These are phyloP conservation scores for Silurus asotus DNA, from an alignment of 2,113 vertebrate species.

Conservation along the genomic window DNA sequence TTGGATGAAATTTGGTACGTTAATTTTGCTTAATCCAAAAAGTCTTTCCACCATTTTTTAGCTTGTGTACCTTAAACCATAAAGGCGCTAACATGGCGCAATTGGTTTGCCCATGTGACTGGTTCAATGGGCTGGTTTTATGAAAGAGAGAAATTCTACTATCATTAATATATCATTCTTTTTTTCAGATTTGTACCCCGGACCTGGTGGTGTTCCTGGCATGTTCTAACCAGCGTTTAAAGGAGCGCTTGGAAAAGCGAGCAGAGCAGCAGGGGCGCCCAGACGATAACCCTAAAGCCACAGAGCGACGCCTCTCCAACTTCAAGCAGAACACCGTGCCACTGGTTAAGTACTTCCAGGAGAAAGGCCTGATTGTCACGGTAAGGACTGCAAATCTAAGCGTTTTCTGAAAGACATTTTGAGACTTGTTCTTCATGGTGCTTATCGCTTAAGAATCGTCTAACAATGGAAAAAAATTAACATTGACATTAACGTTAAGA, in stretches of 20 bases:
- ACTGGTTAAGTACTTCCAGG: conserved; percentile 96
- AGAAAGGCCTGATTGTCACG: conserved; percentile 90
- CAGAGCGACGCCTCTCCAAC: conserved; percentile 89
- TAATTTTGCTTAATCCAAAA: not conserved
- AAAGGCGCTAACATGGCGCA: no score
- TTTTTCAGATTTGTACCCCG: conserved; percentile 87
- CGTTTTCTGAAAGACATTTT: not conserved
- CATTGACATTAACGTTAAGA: no score
- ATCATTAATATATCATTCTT: not conserved
- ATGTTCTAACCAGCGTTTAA: conserved; percentile 88
- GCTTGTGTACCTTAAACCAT: not conserved
- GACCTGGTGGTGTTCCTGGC: conserved; percentile 96
- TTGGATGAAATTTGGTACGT: not conserved
- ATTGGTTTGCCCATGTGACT: not conserved
- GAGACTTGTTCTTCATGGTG: not conserved
- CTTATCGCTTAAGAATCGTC: not conserved
- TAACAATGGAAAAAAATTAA: no score
- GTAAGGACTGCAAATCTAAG: conserved; percentile 70
- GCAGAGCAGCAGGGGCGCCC: conserved; percentile 93
- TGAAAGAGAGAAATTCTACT: not conserved
- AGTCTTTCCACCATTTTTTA: not conserved
- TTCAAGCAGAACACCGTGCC: conserved; percentile 95
- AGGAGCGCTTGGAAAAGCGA: conserved; percentile 88
- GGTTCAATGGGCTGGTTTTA: not conserved
- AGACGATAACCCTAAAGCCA: conserved; percentile 96